Base-by-base conservation (phyloP, 2,888 invertebrate genomes). In the Hyppa rectilinea region DNA sequence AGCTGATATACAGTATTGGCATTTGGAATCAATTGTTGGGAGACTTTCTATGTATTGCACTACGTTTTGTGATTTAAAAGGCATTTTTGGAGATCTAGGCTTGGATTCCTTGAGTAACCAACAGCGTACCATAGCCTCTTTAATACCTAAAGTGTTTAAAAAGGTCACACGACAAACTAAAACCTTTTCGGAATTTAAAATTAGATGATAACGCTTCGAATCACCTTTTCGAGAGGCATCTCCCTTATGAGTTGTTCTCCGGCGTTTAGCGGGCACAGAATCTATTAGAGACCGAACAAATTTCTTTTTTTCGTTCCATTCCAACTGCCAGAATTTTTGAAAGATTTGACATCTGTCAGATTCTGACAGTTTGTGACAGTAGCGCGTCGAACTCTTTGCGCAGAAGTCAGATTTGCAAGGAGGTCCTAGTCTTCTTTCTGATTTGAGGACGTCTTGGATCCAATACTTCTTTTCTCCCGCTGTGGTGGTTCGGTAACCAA, bases 381-480 rank as follows among this genome's bases (percentile, higher is more conserved):
- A 81, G 56, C 89, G 84, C 0, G 52, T 50, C 0, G 76, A 84
- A 34, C 86, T 87, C 61, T 89, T 92, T 0, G 80, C 36, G 58
- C 94, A 94, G 31, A 81, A 82, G 0, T 90, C 89, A 0, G 92
- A 90, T 9, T 76, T 84, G 49, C 94, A 94, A 0, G 85, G 34
- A 0, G 89, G 87, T 0, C 93, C 93, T 36, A 94, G 75, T 72
- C 75, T 89, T 6, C 94, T 73, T 68, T 91, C 92, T 0, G 89
- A 87, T 73, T 93, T 94, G 0, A 87, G 88, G 0, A 94, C 94
- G 26, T 94, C 94, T 50, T 93, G 93, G 0, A 93, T 70, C 90
- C 92, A 93, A 64, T 84, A 88, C 2, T 56, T 85, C 36, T 85
- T 88, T 2, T 86, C 78, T 0, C 86, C 87, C 0, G 85, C 82